Evolutionary conservation across 2,888 invertebrate species (phyloP).

Genomic region (Cremastinae sp.): DNA sequence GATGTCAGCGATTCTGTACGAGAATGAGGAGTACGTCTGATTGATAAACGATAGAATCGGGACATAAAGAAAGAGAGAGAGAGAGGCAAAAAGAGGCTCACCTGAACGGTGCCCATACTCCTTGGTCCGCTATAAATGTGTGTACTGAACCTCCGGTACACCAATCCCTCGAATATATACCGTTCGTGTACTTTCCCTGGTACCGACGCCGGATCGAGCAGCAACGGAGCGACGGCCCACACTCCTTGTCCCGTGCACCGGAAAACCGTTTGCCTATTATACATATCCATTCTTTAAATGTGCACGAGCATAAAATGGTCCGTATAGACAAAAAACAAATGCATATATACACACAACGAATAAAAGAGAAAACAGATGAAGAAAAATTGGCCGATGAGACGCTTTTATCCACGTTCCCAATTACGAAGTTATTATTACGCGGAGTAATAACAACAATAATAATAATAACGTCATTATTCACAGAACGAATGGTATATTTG

Average conservation of each 20-base stretch:
- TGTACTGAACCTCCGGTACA: slow-evolving; percentile 75
- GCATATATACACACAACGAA: not conserved
- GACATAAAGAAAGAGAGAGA: not conserved
- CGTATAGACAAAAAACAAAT: slow-evolving; percentile 14
- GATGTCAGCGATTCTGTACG: too few relatives aligned
- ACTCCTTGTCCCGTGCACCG: slow-evolving; percentile 53
- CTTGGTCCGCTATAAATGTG: slow-evolving; percentile 70
- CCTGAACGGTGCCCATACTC: slow-evolving; percentile 76
- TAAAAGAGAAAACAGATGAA: not conserved
- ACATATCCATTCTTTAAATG: not conserved
- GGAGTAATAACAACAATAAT: too few relatives aligned
- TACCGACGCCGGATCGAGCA: slow-evolving; percentile 29
- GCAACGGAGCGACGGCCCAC: slow-evolving; percentile 53
- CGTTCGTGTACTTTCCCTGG: slow-evolving; percentile 75
- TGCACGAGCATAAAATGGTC: slow-evolving; percentile 12
- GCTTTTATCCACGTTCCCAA: too few relatives aligned
- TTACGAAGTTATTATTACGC: too few relatives aligned
- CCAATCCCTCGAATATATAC: slow-evolving; percentile 79
- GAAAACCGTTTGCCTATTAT: slow-evolving; percentile 55
- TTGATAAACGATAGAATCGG: too few relatives aligned
- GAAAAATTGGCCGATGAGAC: slow-evolving; percentile 1
- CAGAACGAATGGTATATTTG: too few relatives aligned
- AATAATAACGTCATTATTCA: too few relatives aligned
- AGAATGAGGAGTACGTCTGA: too few relatives aligned
- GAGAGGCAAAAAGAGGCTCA: slow-evolving; percentile 68